phyloP scores from a whole-genome alignment of 2,888 invertebrate species.

The Drosophila paracracens region DNA sequence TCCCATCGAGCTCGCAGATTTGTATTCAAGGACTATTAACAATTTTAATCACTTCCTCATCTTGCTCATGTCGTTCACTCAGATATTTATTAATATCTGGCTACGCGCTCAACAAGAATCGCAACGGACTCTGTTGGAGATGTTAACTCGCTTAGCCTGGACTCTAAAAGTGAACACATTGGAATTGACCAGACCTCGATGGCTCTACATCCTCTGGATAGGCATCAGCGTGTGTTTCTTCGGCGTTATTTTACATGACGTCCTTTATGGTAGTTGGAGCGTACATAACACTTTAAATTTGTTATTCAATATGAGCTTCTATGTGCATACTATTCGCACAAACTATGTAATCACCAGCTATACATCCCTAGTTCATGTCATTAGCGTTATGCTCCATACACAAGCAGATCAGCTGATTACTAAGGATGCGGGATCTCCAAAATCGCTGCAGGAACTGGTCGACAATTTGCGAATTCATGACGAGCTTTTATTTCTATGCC shows the following conservation, averaged over 20 bases:
- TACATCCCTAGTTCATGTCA: conserved; percentile 23
- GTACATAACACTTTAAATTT: neutral
- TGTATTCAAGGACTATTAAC: conserved; percentile 14
- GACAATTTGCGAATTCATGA: conserved; percentile 33
- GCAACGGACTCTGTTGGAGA: conserved; percentile 21
- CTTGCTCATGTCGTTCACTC: neutral
- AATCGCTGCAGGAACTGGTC: conserved; percentile 5
- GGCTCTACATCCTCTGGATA: conserved; percentile 35
- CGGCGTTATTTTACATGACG: too few relatives aligned
- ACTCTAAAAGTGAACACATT: conserved; percentile 28
- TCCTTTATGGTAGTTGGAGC: neutral
- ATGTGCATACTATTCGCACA: conserved; percentile 8
- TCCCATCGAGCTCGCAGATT: neutral
- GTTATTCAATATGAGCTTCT: neutral
- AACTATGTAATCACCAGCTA: conserved; percentile 29
- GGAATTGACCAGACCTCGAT: conserved; percentile 9
- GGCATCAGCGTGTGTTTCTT: neutral
- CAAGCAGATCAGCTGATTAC: conserved; percentile 12
- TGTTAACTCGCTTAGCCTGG: conserved; percentile 4
- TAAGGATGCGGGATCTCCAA: neutral
- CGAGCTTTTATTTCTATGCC: conserved; percentile 36
- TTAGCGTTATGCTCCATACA: conserved; percentile 10
- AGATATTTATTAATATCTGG: conserved; percentile 26
- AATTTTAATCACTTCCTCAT: neutral
- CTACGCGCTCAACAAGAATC: conserved; percentile 23